Conservation (phyloP, 2,113 vertebrate species). For the Fulica atra region DNA sequence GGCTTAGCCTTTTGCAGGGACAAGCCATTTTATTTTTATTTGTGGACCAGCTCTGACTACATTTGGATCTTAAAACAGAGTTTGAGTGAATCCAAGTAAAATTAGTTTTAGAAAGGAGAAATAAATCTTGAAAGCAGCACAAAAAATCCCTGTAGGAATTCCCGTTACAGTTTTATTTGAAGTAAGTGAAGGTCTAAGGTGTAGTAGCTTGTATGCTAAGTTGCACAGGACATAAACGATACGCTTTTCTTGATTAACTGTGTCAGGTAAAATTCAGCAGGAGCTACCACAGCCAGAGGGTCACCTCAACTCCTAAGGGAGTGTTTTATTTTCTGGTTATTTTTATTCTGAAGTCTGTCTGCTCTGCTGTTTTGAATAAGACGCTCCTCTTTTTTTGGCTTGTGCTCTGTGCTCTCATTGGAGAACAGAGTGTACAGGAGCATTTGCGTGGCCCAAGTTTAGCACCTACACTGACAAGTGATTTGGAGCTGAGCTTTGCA, state of each 20-base stretch:
- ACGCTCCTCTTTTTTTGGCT: not conserved
- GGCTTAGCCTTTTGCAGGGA: not conserved
- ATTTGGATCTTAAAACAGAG: slow-evolving; percentile 5
- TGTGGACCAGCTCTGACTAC: not conserved
- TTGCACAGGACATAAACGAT: not conserved
- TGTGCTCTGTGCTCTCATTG: not conserved
- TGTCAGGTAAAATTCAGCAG: not conserved
- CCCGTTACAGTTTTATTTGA: not conserved
- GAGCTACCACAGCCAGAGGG: not conserved
- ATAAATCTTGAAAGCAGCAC: not conserved
- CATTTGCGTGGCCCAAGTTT: not conserved
- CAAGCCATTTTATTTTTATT: not conserved
- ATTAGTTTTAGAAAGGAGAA: slow-evolving; percentile 13
- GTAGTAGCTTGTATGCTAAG: not conserved
- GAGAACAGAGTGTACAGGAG: not conserved
- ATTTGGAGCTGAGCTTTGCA: not conserved
- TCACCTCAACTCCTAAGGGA: not conserved
- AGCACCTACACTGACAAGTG: not conserved
- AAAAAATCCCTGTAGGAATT: not conserved
- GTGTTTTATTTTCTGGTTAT: not conserved
- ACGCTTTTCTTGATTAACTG: not conserved
- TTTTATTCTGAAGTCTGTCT: not conserved
- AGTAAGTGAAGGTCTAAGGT: not conserved
- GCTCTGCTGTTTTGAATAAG: not conserved
- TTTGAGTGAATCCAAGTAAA: not conserved